Percentiles rank a stretch among this genome's conserved stretches.
Conservation (phyloP, 1,140 invertebrate species). For the Olivierus martensii region DNA sequence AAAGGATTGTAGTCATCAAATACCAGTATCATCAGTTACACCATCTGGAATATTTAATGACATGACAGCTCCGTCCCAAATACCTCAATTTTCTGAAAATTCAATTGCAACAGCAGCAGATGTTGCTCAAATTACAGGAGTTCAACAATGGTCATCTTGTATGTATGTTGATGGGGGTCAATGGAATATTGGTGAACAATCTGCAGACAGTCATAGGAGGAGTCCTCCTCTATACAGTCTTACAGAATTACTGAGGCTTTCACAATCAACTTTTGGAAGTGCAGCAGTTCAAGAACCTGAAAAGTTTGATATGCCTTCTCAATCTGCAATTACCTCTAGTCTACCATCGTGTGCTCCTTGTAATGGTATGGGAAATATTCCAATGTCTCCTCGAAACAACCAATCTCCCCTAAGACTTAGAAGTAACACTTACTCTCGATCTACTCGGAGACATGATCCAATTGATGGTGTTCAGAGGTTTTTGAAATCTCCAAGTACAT, state of each 20-base stretch:
- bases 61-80: no score
- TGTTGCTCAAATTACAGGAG: no score
- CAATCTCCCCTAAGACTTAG: slow-evolving; percentile 13
- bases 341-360: slow-evolving; percentile 30
- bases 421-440: background rate
- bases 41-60: no score
- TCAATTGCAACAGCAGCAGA: no score
- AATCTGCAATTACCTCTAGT: slow-evolving; percentile 61
- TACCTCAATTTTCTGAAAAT: no score
- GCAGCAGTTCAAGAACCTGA: slow-evolving; percentile 45
- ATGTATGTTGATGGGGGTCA: background rate
- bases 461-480: slow-evolving; percentile 31
- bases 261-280: slow-evolving; percentile 23
- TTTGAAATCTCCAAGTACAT: slow-evolving; percentile 64
- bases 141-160: no score
- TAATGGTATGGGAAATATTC: background rate
- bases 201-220: slow-evolving; percentile 27
- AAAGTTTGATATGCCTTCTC: slow-evolving; percentile 71
- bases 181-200: slow-evolving; percentile 20
- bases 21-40: no score
- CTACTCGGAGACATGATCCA: slow-evolving; percentile 22
- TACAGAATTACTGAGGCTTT: slow-evolving; percentile 14
- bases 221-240: slow-evolving; percentile 7
- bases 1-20: no score
- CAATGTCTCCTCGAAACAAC: background rate